Base-by-base conservation (phyloP, 1,140 invertebrate genomes). In the Homalodisca vitripennis region DNA sequence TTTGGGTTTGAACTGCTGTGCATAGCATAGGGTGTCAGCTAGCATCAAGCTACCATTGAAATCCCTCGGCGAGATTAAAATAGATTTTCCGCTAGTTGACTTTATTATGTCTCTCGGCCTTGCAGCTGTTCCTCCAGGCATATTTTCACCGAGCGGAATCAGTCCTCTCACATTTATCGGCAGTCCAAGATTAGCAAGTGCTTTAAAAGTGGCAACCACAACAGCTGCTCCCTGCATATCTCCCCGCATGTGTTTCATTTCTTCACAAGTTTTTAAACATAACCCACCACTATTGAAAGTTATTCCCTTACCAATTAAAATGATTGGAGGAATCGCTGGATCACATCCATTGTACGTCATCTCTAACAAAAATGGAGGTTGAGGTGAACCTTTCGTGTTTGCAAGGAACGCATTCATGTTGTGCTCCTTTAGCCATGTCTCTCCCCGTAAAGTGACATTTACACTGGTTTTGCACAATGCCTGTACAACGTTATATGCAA, bases 151-250 rank as follows among this genome's bases (percentile, higher is more conserved):
- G 10, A 89, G 75, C n/a, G 87, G 86, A 55, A 87, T 85, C 27
- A 80, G 55, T 41, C 77, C 80, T 67, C 79, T 81, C 27, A 89
- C 75, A 75, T 88, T 85, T n/a, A 88, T 76, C n/a, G 85, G 84
- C 1, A 88, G 70, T 17, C 63, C 81, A 77, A 1, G 76, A 47
- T 78, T 75, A 27, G 84, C 82, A 14, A 84, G 79, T 3, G 85
- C 82, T 27, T 80, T 75, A n/a, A 87, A 77, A n/a, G 85, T 78
- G 1, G 81, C 84, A 14, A 84, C 78, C 22, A 86, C 82, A 76
- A 82, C 83, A 1, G 88, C 88, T 22, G 86, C 87, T 14, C 88
- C 88, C 29, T 85, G 86, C 87, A 89, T 89, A 24, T 89, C 88
- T 17, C 81, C 87, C 68, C 87, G 75, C 86, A 41, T 41, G 34